phyloP scores from a whole-genome alignment of 2,113 vertebrate genomes.

The Copsychus sechellarum region DNA sequence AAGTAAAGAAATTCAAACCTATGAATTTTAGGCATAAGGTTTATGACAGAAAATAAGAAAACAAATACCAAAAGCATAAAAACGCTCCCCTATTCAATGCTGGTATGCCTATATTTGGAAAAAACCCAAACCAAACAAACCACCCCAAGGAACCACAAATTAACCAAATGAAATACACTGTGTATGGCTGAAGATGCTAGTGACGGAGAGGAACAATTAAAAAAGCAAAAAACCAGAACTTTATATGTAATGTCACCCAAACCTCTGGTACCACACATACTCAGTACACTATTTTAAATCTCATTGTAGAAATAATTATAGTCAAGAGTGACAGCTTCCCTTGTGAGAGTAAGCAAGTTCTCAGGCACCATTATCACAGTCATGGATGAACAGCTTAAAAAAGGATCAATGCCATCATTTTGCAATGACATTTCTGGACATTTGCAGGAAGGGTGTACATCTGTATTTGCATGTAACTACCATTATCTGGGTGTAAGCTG shows the following conservation, averaged over 20 bases:
- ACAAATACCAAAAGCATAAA: neutral
- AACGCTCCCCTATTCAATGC: neutral
- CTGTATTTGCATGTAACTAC: neutral
- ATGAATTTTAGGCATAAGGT: neutral
- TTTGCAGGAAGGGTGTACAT: neutral
- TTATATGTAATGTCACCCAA: neutral
- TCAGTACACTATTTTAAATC: neutral
- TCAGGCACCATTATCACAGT: neutral
- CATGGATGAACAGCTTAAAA: neutral
- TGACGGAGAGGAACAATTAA: neutral
- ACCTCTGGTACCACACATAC: neutral
- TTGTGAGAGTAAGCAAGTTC: neutral
- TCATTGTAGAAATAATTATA: neutral
- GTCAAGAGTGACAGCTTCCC: neutral
- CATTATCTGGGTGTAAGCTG: neutral
- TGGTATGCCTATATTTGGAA: neutral
- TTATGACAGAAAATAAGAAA: neutral
- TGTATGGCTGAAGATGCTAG: neutral
- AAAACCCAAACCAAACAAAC: neutral
- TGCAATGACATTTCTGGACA: neutral
- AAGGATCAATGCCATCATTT: neutral
- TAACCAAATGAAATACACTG: neutral
- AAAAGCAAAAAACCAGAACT: neutral
- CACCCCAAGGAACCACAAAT: neutral
- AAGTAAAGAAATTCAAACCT: neutral